Percentiles rank a stretch among this genome's conserved stretches.
Evolutionary conservation across 2,888 invertebrate species (phyloP).

Genomic region (Ophraella communa): DNA sequence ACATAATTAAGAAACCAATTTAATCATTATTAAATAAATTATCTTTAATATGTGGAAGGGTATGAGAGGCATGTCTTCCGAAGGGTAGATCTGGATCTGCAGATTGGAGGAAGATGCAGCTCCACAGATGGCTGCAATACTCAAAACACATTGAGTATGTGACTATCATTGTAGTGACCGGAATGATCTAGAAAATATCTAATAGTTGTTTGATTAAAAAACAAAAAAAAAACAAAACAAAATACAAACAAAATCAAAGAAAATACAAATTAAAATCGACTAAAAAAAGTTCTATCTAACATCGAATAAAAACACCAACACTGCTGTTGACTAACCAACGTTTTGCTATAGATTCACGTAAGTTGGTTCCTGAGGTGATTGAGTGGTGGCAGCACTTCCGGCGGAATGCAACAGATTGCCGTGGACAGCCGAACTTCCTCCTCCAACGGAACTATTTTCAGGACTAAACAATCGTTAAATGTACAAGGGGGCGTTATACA

Average conservation of each 20-base stretch:
- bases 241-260: slow-evolving; percentile 13
- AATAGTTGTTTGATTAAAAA: neutral
- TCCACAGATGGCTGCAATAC: too few relatives aligned
- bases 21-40: too few relatives aligned
- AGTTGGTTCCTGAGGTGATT: slow-evolving; percentile 85
- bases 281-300: slow-evolving; percentile 41
- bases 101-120: too few relatives aligned
- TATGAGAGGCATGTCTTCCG: too few relatives aligned
- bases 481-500: slow-evolving; percentile 57
- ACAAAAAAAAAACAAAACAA: slow-evolving; percentile 13
- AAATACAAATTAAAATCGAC: slow-evolving; percentile 25
- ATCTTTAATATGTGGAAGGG: too few relatives aligned
- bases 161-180: too few relatives aligned
- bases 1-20: too few relatives aligned
- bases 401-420: slow-evolving; percentile 59
- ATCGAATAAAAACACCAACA: slow-evolving; percentile 53
- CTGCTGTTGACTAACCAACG: slow-evolving; percentile 62
- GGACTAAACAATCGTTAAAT: slow-evolving; percentile 62
- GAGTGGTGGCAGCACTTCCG: slow-evolving; percentile 67
- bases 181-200: neutral
- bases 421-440: slow-evolving; percentile 57
- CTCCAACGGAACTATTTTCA: slow-evolving; percentile 57
- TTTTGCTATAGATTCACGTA: slow-evolving; percentile 89
- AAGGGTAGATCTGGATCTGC: too few relatives aligned
- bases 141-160: too few relatives aligned